A percentile compares a stretch with the other conserved stretches of the same genome.
Evolutionary conservation across 2,888 invertebrate genomes (phyloP).

Genomic region (Acanthopleura granulata): DNA sequence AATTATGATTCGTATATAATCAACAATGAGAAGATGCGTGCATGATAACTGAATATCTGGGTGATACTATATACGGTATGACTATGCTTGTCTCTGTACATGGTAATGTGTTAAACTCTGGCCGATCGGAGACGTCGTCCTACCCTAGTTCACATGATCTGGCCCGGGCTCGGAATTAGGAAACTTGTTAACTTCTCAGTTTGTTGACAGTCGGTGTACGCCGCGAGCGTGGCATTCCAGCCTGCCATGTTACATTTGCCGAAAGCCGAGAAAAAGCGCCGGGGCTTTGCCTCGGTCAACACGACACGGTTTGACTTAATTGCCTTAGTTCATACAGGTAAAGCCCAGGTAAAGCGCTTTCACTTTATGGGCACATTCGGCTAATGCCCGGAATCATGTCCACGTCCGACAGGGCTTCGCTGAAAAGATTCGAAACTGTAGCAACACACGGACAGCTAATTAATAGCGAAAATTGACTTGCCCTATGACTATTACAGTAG

Average conservation of each 20-base stretch:
- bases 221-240: constrained; percentile 3
- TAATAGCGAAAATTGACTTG: no score
- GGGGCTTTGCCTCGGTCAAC: constrained; percentile 11
- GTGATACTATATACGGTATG: no score
- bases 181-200: constrained; percentile 10
- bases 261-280: constrained; percentile 11
- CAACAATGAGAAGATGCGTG: no score
- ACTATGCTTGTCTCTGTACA: no score
- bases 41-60: no score
- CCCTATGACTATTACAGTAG: no score
- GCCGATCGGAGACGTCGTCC: no score
- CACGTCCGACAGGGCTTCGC: not conserved
- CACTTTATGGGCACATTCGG: constrained; percentile 13
- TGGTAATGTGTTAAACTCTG: no score
- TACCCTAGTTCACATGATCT: no score
- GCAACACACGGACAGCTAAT: no score
- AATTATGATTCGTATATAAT: no score
- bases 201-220: not conserved
- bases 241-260: constrained; percentile 6
- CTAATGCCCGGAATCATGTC: not conserved
- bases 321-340: not conserved
- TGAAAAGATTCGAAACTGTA: no score
- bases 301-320: constrained; percentile 10
- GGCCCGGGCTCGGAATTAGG: not conserved
- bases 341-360: not conserved